Base-by-base conservation (phyloP, 2,797 vertebrate genomes). In the Lagorchestes hirsutus region DNA sequence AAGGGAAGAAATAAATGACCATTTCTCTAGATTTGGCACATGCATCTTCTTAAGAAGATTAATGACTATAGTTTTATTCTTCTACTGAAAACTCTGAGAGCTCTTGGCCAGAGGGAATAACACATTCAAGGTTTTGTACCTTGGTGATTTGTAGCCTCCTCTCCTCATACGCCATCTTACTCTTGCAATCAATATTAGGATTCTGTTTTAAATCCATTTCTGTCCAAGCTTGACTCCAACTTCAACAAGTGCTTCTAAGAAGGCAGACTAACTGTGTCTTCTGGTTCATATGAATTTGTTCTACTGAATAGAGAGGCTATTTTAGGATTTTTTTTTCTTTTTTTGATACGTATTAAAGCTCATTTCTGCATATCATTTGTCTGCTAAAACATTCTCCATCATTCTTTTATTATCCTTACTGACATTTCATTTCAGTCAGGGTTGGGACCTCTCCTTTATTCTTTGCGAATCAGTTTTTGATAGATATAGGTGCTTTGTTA, bases 231-330 rank as follows among this genome's bases (percentile, higher is more conserved):
- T 97, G 97, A 97, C 96, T 97, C 93, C 93, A 95, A 97, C 97
- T 98, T 98, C 97, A 98, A 98, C 97, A 98, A 98, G 97, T 98
- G 97, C 97, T 98, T 98, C 97, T 91, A 98, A 98, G 97, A 97
- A 98, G 97, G 97, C 97, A 97, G 98, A 98, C 95, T 98, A 98
- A 97, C 96, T 96, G 96, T 97, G 97, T 98, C 97, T 97, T 97
- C 95, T 92, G 95, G 97, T 97, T 96, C 96, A 96, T 92, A 93
- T 96, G 97, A 98, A 98, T 97, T 98, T 97, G 54, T 97, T 98
- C 97, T 97, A 97, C 97, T 97, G 97, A 97, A 98, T 96, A 98
- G 94, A 97, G 95, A 98, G 98, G 97, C 97, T 97, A 97, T 97
- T 98, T 98, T 97, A 98, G 95, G 96, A 97, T 27, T 46, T 46